Evolutionary conservation across 2,797 vertebrate genomes (phyloP).

Genomic region (Phataginus tricuspis): DNA sequence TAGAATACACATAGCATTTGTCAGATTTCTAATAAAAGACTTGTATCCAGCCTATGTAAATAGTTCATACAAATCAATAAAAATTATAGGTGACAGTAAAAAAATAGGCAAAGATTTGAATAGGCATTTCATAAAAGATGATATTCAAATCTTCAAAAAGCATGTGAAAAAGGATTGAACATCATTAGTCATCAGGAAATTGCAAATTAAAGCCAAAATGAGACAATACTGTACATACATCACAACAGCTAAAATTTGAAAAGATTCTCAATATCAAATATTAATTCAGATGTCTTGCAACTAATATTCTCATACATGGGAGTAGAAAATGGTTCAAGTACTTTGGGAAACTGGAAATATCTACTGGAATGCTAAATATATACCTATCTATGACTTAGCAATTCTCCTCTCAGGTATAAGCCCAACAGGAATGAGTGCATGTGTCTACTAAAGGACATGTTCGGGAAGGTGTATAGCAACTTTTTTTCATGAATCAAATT

Average conservation of each 20-base stretch:
- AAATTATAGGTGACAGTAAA: neutral
- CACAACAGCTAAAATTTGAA: neutral
- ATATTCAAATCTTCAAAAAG: neutral
- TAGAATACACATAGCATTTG: neutral
- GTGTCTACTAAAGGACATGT: neutral
- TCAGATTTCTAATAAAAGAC: neutral
- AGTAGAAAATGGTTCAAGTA: neutral
- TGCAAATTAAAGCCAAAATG: neutral
- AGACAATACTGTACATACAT: neutral
- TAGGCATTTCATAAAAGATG: neutral
- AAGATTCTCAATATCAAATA: neutral
- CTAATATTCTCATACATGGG: neutral
- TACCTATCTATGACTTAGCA: neutral
- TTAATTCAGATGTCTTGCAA: neutral
- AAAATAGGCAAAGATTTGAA: neutral
- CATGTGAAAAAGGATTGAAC: neutral
- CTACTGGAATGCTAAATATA: neutral
- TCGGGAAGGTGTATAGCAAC: neutral
- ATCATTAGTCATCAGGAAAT: constrained; percentile 9
- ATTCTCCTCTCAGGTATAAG: neutral
- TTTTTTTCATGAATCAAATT: neutral
- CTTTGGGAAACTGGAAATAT: neutral
- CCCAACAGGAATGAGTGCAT: neutral
- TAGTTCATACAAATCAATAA: neutral
- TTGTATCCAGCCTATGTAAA: neutral